phyloP scores from a whole-genome alignment of 2,888 invertebrate species.

The Lagria hirta region DNA sequence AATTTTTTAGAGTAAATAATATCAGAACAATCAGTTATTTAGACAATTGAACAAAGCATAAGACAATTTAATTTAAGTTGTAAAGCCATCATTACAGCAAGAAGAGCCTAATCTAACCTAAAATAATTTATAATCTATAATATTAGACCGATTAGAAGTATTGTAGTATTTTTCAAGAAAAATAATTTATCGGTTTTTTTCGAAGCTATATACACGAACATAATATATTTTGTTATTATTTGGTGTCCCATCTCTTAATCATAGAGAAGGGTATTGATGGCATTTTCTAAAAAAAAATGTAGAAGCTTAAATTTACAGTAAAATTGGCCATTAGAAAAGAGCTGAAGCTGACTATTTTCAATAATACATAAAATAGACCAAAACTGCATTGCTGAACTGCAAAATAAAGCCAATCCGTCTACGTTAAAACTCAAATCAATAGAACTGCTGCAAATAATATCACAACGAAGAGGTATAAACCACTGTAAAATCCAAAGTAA shows the following conservation, averaged over 20 bases:
- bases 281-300: constrained; percentile 27
- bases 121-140: constrained; percentile 4
- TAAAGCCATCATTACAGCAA: neutral
- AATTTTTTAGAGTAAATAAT: constrained; percentile 9
- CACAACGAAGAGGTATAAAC: neutral
- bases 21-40: constrained; percentile 10
- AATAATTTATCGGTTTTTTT: neutral
- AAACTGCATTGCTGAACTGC: constrained; percentile 15
- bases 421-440: constrained; percentile 16
- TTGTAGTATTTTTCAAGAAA: neutral
- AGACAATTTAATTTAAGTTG: neutral
- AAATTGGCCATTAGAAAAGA: constrained; percentile 16
- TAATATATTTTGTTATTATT: constrained; percentile 3
- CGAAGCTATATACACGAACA: constrained; percentile 10
- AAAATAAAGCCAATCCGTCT: constrained; percentile 21
- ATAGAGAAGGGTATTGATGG: constrained; percentile 23
- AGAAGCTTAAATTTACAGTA: constrained; percentile 23
- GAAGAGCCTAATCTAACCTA: too few species aligned
- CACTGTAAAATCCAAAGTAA: constrained; percentile 8
- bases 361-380: constrained; percentile 22
- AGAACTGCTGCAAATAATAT: neutral
- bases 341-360: constrained; percentile 15
- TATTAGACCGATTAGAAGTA: too few species aligned
- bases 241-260: constrained; percentile 22
- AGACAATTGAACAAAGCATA: neutral